Base-by-base conservation (phyloP, 1,140 invertebrate species). In the Brachionus asplanchnoidis region DNA sequence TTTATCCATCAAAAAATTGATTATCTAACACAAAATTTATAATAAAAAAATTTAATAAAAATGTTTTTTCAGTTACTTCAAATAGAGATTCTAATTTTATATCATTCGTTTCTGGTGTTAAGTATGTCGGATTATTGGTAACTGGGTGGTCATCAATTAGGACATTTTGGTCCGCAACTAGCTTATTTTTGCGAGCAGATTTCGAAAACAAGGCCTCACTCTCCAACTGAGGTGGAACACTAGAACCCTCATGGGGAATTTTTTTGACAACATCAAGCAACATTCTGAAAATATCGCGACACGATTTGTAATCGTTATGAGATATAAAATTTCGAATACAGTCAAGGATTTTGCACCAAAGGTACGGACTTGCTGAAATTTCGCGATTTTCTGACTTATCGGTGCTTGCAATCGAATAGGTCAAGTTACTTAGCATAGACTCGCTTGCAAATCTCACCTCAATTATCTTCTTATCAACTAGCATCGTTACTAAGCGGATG, bases 341-440 rank as follows among this genome's bases (percentile, higher is more conserved):
- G 9, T 82, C 79, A 9, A 82, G n/a, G 12, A 82, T 46, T 82
- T 82, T 82, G 42, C 79, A 82, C 79, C 79, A 82, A 23, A 82
- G 28, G 7, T 65, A 82, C 4, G 53, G n/a, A 46, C 32, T 50
- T 28, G 44, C 46, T 11, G 73, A 26, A 50, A 73, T 5, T 20
- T 73, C 14, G 5, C n/a, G 17, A 40, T 73, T 73, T 23, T 20
- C 32, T 44, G 36, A 17, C 8, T n/a, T 60, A 20, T 60, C 53
- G 17, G 8, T 60, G 53, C 17, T 40, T 2, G 20, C 14, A 36
- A 36, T 36, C 42, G 73, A 77, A 77, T 77, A 77, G 4, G n/a
- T 11, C 26, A 77, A 50, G 11, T 77, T 46, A 23, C 28, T 77
- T 1, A 77, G 20, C 73, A 77, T 50, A 12, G 8, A 77, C 46